Evolutionary conservation across 2,888 invertebrate species (phyloP), one percentile per base, ranked within the genome.

Genomic region (Agrotis clavis): DNA sequence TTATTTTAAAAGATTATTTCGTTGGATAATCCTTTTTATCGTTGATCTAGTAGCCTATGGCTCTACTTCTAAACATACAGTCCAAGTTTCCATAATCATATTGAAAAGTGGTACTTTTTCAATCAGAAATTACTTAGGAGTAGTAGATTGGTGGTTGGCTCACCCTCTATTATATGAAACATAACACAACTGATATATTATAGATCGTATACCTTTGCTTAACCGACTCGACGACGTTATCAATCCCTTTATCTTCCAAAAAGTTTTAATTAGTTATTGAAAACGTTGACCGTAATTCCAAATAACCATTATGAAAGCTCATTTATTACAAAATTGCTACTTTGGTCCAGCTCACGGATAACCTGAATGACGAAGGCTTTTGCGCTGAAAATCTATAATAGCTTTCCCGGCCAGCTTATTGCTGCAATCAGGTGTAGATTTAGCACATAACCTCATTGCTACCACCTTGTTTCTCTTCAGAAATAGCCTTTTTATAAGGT

Each of bases 331-430:
- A 66, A 81, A 76, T 81, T 47, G 81, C 65, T 81, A 51, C 25
- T 79, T 51, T 21, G 62, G 35, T 51, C 62, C 65, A 66, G 70
- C 25, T 62, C 57, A 11, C 81, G 47, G 50, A 47, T 66, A 59
- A 81, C 63, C 77, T 81, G 62, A 66, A 81, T 66, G 77, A 59
- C 62, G 51, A 30, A 59, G 77, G 47, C 35, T 81, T 66, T 62
- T 54, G 25, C 59, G 18, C 71, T 78, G 81, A 78, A 81, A 78
- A 76, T 77, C 70, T 76, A 70, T 81, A 76, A 78, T 81, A 71
- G 57, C 57, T 76, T 81, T 51, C 35, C 51, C 57, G 35, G 21
- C 50, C 35, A 65, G 48, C 81, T 75, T 81, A 78, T 75, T 81
- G 61, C 63, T 68, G 64, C 56, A 80, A 75, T 78, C 77, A 80